Percentiles rank a stretch among this genome's conserved stretches.
These are phyloP conservation scores for Aphidius gifuensis DNA, from an alignment of 1,140 invertebrate species.

Conservation along the genomic window DNA sequence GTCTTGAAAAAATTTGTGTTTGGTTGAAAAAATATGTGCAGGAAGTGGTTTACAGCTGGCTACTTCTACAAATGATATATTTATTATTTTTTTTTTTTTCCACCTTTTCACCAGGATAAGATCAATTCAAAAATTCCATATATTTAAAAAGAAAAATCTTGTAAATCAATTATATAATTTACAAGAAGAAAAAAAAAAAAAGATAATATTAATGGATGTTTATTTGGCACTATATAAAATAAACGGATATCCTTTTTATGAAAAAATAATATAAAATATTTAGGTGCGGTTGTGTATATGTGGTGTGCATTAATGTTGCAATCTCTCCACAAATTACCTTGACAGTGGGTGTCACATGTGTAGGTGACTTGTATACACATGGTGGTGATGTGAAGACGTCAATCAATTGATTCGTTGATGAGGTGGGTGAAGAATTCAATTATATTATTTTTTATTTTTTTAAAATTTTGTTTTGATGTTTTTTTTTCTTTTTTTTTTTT, in stretches of 20 bases:
- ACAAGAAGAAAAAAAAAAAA: too few relatives aligned
- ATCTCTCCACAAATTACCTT: constrained; percentile 41
- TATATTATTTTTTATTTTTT: constrained; percentile 2
- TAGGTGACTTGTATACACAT: constrained; percentile 39
- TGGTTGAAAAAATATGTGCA: too few relatives aligned
- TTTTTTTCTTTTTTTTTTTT: background rate
- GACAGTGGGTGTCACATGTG: constrained; percentile 47
- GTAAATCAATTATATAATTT: too few relatives aligned
- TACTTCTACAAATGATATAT: constrained; percentile 7
- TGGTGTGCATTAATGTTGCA: constrained; percentile 3
- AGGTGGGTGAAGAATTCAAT: constrained; percentile 33
- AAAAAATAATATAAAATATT: too few relatives aligned
- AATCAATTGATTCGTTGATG: constrained; percentile 36
- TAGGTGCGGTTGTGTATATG: constrained; percentile 1
- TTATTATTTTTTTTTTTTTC: too few relatives aligned
- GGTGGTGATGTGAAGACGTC: constrained; percentile 42
- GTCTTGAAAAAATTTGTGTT: too few relatives aligned
- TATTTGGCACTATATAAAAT: too few relatives aligned
- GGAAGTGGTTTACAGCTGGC: background rate
- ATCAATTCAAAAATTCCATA: too few relatives aligned
- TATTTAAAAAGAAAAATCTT: too few relatives aligned
- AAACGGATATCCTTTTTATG: too few relatives aligned
- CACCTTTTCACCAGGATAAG: too few relatives aligned
- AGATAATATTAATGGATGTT: too few relatives aligned
- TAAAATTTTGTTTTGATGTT: constrained; percentile 9